These are phyloP conservation scores for Torymus aiolomorphi DNA, from an alignment of 2,888 invertebrate genomes.

Conservation along the genomic window DNA sequence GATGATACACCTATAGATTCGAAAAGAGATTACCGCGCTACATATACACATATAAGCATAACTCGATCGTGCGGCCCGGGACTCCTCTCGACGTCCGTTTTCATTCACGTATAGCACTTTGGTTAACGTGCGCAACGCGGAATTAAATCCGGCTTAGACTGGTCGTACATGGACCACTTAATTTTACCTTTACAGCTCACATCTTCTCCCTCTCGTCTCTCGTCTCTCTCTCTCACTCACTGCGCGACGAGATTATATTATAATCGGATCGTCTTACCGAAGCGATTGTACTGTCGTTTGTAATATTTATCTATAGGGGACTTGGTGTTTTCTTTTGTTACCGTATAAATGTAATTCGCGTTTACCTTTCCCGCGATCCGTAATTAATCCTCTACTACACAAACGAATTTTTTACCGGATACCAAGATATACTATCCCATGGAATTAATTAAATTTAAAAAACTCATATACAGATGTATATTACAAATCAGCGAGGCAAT, in stretches of 20 bases:
- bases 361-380: too few species aligned
- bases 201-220: not conserved
- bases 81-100: not conserved
- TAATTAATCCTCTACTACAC: too few species aligned
- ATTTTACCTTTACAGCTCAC: slow-evolving; percentile 31
- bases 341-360: too few species aligned
- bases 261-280: not conserved
- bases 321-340: too few species aligned
- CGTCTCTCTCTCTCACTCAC: too few species aligned
- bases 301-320: slow-evolving; percentile 4
- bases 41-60: not conserved
- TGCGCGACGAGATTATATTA: slow-evolving; percentile 8
- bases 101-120: slow-evolving; percentile 30
- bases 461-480: too few species aligned
- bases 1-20: too few species aligned
- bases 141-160: slow-evolving; percentile 38
- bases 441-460: too few species aligned
- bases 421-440: too few species aligned
- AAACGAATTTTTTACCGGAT: too few species aligned
- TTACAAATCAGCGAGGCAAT: too few species aligned
- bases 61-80: not conserved
- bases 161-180: slow-evolving; percentile 35
- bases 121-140: slow-evolving; percentile 19
- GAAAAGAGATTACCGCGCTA: too few species aligned
- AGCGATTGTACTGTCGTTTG: not conserved